phyloP scores from a whole-genome alignment of 2,888 invertebrate species.

The Pseudoips prasinana region DNA sequence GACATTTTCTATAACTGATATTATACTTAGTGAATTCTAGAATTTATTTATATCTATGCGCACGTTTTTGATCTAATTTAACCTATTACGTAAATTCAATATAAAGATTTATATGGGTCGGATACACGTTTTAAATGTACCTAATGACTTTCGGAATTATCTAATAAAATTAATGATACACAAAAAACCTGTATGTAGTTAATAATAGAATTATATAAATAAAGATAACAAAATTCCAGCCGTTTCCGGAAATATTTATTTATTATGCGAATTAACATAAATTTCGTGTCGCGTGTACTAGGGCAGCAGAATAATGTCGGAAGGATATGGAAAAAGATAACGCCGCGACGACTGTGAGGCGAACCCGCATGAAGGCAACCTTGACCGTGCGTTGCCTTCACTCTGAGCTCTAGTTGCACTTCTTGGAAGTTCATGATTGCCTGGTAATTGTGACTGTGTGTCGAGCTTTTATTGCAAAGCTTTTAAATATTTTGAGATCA shows the following conservation, averaged over 20 bases:
- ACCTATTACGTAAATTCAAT: no score
- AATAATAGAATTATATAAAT: no score
- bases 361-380: constrained; percentile 34
- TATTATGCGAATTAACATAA: no score
- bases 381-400: constrained; percentile 51
- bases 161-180: no score
- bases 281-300: no score
- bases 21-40: constrained; percentile 26
- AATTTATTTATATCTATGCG: constrained; percentile 12
- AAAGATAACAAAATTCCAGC: no score
- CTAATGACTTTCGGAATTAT: no score
- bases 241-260: no score
- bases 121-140: no score
- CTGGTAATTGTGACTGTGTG: constrained; percentile 41
- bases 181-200: no score
- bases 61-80: constrained; percentile 11
- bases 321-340: constrained; percentile 21
- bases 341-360: constrained; percentile 10
- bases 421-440: constrained; percentile 40
- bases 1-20: constrained; percentile 17
- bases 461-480: constrained; percentile 27
- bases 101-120: no score
- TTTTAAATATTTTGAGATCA: neutral
- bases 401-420: constrained; percentile 34
- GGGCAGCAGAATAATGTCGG: constrained; percentile 22